These are phyloP conservation scores for Sinonovacula constricta DNA, from an alignment of 1,140 invertebrate genomes.

Conservation along the genomic window DNA sequence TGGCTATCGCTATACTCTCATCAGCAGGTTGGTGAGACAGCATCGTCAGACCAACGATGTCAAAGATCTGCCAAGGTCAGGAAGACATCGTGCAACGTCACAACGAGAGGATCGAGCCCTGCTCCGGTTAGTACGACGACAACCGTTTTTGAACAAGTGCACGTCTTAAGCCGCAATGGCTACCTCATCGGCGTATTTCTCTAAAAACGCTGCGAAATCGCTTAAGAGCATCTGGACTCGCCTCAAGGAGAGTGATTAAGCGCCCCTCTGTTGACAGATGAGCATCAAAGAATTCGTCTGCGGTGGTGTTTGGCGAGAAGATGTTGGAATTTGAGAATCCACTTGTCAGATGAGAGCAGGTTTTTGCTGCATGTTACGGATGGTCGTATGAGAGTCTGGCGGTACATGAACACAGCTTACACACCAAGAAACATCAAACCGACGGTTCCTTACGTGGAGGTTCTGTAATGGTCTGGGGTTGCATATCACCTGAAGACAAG, in stretches of 20 bases:
- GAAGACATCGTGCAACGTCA: constrained; percentile 13
- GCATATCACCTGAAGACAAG: no score
- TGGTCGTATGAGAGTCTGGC: constrained; percentile 22
- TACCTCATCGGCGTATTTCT: constrained; percentile 21
- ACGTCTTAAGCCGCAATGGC: constrained; percentile 1
- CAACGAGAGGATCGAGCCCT: background rate
- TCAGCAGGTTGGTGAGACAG: constrained; percentile 12
- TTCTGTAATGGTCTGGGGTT: constrained; percentile 46
- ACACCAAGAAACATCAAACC: constrained; percentile 21
- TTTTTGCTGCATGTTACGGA: constrained; percentile 39
- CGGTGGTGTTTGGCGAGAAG: background rate
- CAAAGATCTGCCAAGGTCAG: constrained; percentile 24
- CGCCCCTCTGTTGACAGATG: constrained; percentile 4
- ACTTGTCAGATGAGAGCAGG: constrained; percentile 37
- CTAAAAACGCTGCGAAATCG: background rate
- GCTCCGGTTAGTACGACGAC: constrained; percentile 7
- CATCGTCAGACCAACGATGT: constrained; percentile 20
- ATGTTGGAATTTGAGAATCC: constrained; percentile 13
- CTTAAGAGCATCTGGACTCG: constrained; percentile 3
- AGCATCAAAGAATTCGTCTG: background rate
- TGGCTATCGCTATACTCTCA: constrained; percentile 28
- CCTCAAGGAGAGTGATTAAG: constrained; percentile 11
- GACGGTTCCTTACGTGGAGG: constrained; percentile 28
- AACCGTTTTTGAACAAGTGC: constrained; percentile 15
- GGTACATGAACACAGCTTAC: constrained; percentile 30